Base-by-base conservation (phyloP, 1,140 invertebrate genomes). In the Drosophila pseudoananassae region DNA sequence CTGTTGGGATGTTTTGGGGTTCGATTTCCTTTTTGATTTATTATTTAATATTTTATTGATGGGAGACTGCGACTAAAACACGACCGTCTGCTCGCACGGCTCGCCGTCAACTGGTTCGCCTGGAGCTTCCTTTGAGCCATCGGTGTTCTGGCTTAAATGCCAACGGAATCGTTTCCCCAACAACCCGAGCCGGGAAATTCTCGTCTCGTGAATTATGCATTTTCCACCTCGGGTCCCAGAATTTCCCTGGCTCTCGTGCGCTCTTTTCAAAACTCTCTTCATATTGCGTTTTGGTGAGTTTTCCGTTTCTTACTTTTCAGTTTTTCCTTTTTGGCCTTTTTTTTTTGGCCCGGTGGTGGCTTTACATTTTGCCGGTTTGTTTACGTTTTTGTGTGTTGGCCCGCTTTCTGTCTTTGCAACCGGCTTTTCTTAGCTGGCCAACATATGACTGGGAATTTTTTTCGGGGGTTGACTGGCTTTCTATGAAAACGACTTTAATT, bases 11-110 rank as follows among this genome's bases (percentile, higher is more conserved):
- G 33, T 20, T 69, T 49, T 51, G 55, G 43, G 38, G 40, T 45
- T 61, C 47, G 36, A 14, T 58, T 33, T 40, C 17, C 55, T 50
- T 23, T 6, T 17, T 17, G 12, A 43, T 43, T 43, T 15, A 43
- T 15, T 14, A 43, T 17, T 43, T 25, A 46, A 23, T 20, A 46
- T 46, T 47, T 53, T 15, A 4, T 61, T 23, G 14, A n/a, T 63
- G 55, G 17, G 66, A 25, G 45, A 47, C 40, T 65, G 61, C 74
- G 65, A 88, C 72, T 73, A 57, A 61, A 80, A 91, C 89, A 89
- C 89, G 89, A 91, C 90, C 89, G 89, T 87, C 85, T 87, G 81
- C 85, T 87, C 60, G 81, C 66, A 90, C 83, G 74, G 90, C 84
- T 91, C 78, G 82, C 74, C 89, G 82, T 82, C 79, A 91, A 91